Percentiles rank a stretch among this genome's conserved stretches.
phyloP scores from a whole-genome alignment of 2,797 vertebrate species.

The Champsocephalus gunnari region DNA sequence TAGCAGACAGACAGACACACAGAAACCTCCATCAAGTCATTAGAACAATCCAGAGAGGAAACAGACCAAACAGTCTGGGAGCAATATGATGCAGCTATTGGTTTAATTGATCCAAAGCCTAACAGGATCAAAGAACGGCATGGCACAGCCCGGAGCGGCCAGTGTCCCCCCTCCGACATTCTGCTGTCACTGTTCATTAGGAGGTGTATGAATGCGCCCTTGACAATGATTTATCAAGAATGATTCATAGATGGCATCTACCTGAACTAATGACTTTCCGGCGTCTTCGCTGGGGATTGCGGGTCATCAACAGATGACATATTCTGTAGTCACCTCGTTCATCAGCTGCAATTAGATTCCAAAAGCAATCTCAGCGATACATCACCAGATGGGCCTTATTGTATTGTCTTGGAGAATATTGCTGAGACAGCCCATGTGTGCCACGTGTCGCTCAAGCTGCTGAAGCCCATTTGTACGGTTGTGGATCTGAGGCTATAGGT shows the following conservation, averaged over 20 bases:
- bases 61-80: slow-evolving; percentile 75
- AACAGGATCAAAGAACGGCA: slow-evolving; percentile 66
- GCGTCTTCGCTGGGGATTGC: slow-evolving; percentile 58
- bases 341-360: slow-evolving; percentile 78
- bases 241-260: slow-evolving; percentile 74
- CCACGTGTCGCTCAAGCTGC: slow-evolving; percentile 65
- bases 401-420: slow-evolving; percentile 71
- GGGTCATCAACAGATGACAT: slow-evolving; percentile 77
- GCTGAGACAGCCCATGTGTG: slow-evolving; percentile 59
- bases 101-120: slow-evolving; percentile 78
- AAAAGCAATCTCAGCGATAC: slow-evolving; percentile 72
- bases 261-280: slow-evolving; percentile 77
- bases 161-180: slow-evolving; percentile 24
- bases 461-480: slow-evolving; percentile 29
- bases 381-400: slow-evolving; percentile 73
- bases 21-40: slow-evolving; percentile 70
- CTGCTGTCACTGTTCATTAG: slow-evolving; percentile 70
- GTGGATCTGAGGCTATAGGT: slow-evolving; percentile 48
- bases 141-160: slow-evolving; percentile 49
- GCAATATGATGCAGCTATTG: slow-evolving; percentile 71
- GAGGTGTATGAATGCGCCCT: slow-evolving; percentile 59
- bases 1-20: slow-evolving; percentile 23
- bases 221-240: slow-evolving; percentile 77
- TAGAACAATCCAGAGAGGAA: slow-evolving; percentile 78
- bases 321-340: slow-evolving; percentile 75